A percentile compares a stretch with the other conserved stretches of the same genome.
Evolutionary conservation across 2,113 vertebrate species (phyloP).

Genomic region (Nymphicus hollandicus): DNA sequence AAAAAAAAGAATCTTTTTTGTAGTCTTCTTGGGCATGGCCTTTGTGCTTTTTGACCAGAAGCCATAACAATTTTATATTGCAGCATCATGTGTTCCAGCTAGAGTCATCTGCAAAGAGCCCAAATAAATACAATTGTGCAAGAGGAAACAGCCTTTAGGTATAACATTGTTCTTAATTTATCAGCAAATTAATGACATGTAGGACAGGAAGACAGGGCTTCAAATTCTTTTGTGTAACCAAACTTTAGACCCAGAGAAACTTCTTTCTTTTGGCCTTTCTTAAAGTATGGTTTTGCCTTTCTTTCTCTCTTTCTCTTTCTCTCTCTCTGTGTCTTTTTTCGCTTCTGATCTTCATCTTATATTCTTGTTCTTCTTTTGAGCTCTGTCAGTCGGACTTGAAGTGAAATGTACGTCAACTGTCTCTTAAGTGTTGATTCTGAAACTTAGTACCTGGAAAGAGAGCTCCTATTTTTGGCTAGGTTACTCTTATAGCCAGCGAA

Average conservation of each 20-base stretch:
- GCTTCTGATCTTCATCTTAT: not conserved
- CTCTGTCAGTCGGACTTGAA: not conserved
- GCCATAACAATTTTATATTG: not conserved
- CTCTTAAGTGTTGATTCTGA: not conserved
- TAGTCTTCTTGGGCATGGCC: not conserved
- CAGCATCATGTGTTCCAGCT: not conserved
- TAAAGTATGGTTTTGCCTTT: not conserved
- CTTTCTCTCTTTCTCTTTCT: too few relatives aligned
- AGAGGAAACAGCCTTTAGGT: not conserved
- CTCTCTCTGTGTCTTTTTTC: not conserved
- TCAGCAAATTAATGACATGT: not conserved
- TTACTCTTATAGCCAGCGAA: not conserved
- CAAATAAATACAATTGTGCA: not conserved
- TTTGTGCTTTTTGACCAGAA: not conserved
- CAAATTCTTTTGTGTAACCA: not conserved
- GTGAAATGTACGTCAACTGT: not conserved
- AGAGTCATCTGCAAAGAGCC: not conserved
- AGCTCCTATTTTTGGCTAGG: not conserved
- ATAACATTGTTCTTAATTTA: not conserved
- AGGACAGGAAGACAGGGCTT: not conserved
- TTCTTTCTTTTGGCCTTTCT: not conserved
- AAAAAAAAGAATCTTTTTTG: not conserved
- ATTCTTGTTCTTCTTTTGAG: not conserved
- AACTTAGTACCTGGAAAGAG: not conserved
- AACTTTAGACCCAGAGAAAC: not conserved